Conservation (phyloP, 2,113 vertebrate genomes). For the Dendrocopos noguchii region DNA sequence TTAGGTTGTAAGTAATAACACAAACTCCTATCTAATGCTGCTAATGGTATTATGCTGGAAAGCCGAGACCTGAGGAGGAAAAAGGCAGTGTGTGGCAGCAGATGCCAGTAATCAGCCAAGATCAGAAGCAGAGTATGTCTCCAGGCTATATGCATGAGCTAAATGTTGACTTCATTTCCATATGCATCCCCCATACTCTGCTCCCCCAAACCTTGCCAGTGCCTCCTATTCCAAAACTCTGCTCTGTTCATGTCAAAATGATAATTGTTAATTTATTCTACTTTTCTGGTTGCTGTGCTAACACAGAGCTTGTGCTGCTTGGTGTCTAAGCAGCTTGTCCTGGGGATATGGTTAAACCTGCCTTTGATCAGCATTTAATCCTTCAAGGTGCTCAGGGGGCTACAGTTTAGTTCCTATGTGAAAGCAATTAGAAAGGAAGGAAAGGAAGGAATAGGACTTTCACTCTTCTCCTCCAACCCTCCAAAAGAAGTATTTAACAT, state of each 20-base stretch:
- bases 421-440: slow-evolving; percentile 69
- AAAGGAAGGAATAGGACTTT: slow-evolving; percentile 32
- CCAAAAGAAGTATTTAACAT: not conserved
- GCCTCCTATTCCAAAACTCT: slow-evolving; percentile 20
- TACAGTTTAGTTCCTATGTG: slow-evolving; percentile 67
- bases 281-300: slow-evolving; percentile 65
- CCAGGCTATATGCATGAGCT: slow-evolving; percentile 1
- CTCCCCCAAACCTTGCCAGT: not conserved
- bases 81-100: slow-evolving; percentile 22
- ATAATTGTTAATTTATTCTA: slow-evolving; percentile 77
- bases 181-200: not conserved
- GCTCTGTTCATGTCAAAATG: slow-evolving; percentile 40
- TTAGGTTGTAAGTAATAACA: slow-evolving; percentile 46
- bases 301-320: slow-evolving; percentile 61
- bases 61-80: slow-evolving; percentile 3
- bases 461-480: not conserved
- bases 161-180: slow-evolving; percentile 13
- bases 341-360: slow-evolving; percentile 81
- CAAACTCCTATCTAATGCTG: slow-evolving; percentile 42
- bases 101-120: slow-evolving; percentile 38
- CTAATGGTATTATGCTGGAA: slow-evolving; percentile 68
- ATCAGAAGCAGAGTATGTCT: slow-evolving; percentile 41
- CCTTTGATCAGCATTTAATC: slow-evolving; percentile 87
- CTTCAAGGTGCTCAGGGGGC: slow-evolving; percentile 72
- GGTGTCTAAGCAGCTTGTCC: slow-evolving; percentile 80